A percentile compares a stretch with the other conserved stretches of the same genome.
These are phyloP conservation scores for Phenganax stokvisi DNA, from an alignment of 92 coral and sea anemone species.

Conservation along the genomic window DNA sequence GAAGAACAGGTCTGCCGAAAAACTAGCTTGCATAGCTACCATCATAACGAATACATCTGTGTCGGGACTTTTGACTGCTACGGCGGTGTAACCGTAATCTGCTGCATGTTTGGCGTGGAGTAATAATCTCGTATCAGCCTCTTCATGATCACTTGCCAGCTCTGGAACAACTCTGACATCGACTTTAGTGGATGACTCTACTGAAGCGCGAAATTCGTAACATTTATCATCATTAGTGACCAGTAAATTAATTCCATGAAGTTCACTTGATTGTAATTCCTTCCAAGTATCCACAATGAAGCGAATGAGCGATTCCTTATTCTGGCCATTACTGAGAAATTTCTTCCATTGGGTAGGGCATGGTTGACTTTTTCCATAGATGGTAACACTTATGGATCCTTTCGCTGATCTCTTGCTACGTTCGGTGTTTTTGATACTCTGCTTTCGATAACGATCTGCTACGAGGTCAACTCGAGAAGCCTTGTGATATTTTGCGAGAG, in stretches of 20 bases:
- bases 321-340: background rate
- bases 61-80: conserved; percentile 25
- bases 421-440: conserved; percentile 5
- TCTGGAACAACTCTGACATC: background rate
- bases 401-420: conserved; percentile 2
- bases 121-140: conserved; percentile 1
- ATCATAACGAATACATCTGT: conserved; percentile 2
- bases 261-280: background rate
- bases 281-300: conserved; percentile 11
- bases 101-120: conserved; percentile 8
- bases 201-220: background rate
- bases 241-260: background rate
- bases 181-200: background rate
- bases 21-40: conserved; percentile 6
- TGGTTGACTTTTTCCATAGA: background rate
- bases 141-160: conserved; percentile 10
- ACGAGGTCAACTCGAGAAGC: conserved; percentile 9
- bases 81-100: background rate
- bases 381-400: background rate
- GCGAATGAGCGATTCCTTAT: conserved; percentile 2
- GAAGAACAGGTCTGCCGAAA: background rate
- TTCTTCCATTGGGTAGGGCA: background rate
- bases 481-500: conserved; percentile 1
- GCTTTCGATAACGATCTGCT: conserved; percentile 5
- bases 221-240: background rate